These are phyloP conservation scores for Mustela nigripes DNA, from an alignment of 2,113 vertebrate genomes.

Conservation along the genomic window DNA sequence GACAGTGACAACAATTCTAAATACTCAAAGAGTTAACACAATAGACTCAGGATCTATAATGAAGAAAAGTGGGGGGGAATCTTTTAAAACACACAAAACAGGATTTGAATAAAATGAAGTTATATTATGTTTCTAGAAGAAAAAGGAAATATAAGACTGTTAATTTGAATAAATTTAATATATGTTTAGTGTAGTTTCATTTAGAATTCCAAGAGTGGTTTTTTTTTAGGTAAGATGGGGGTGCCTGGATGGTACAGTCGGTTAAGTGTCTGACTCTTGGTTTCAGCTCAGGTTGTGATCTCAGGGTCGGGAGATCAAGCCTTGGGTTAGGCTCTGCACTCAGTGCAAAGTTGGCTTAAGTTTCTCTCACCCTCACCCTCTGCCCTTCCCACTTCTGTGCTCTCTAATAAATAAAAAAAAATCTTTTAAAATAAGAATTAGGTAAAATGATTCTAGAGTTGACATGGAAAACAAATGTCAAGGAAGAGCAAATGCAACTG, in stretches of 20 bases:
- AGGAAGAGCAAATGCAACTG: constrained; percentile 31
- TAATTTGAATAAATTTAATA: constrained; percentile 51
- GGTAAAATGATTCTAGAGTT: constrained; percentile 36
- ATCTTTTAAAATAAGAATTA: background rate
- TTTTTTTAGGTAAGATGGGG: constrained; percentile 13
- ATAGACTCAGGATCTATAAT: background rate
- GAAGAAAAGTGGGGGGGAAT: background rate
- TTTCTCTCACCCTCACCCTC: too few species aligned
- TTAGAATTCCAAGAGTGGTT: background rate
- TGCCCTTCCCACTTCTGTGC: too few species aligned
- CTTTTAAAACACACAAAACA: constrained; percentile 23
- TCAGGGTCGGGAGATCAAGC: too few species aligned
- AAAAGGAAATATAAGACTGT: constrained; percentile 40
- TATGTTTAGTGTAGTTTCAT: constrained; percentile 17
- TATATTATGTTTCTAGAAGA: background rate
- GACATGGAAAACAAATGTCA: constrained; percentile 14
- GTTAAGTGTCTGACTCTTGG: too few species aligned
- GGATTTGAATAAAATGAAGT: constrained; percentile 31
- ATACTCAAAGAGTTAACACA: constrained; percentile 28
- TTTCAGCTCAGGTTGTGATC: too few species aligned
- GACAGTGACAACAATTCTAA: constrained; percentile 46
- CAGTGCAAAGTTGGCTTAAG: too few species aligned
- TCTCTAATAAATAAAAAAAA: too few species aligned
- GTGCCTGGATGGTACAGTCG: too few species aligned
- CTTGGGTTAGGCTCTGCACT: too few species aligned